Evolutionary conservation across 2,797 vertebrate species (phyloP), one percentile per base, ranked within the genome.

Genomic region (Chromobotia macracanthus): DNA sequence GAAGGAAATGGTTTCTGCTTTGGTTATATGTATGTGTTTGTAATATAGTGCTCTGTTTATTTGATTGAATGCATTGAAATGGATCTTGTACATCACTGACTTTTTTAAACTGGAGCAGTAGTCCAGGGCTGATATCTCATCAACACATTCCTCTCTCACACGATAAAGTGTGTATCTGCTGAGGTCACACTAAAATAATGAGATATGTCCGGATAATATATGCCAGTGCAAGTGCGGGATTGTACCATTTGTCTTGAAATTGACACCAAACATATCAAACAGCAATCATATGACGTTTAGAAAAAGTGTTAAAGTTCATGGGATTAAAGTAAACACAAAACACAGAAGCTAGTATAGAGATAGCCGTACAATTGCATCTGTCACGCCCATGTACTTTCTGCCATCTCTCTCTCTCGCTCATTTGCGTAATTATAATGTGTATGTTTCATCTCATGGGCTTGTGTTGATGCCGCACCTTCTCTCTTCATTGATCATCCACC

Each of bases 121-220:
- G 76, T 67, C 68, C 72, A 75, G 66, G 66, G 53, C 58, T 84
- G 76, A 66, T 76, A 48, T 48, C 50, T 64, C 55, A 72, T 76
- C 72, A 79, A 31, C 25, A 67, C 55, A 58, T 82, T 77, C 41
- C 72, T 55, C 38, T 56, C 16, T 21, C 21, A 77, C 66, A 76
- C 61, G 68, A 23, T 82, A 19, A 80, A 74, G 71, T 12, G 8
- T 19, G 12, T 35, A 19, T 50, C 44, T 56, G 60, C 44, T 77
- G n/a, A 53, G 19, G 25, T 31, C 51, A 65, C 55, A 72, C 38
- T n/a, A 41, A n/a, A 48, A 67, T n/a, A 71, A 38, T 11, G 23
- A 53, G n/a, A 31, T 31, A n/a, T 60, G n/a, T 61, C 0, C 8
- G 18, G 18, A 6, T 48, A 0, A 28, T 38, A 38, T 38, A 38